Evolutionary conservation across 1,140 invertebrate species (phyloP).

Genomic region (Callitettix versicolor): DNA sequence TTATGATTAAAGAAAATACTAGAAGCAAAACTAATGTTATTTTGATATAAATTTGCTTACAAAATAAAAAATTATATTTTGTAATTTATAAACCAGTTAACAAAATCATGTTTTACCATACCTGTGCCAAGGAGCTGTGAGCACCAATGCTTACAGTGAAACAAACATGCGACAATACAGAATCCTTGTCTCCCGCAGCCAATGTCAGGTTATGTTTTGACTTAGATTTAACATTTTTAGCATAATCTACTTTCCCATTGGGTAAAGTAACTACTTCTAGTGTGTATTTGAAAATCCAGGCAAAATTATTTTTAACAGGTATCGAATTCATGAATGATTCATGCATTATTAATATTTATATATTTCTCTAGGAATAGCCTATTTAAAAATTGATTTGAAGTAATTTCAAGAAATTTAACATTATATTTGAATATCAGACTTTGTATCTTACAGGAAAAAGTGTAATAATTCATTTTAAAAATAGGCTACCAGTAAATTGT

Average conservation of each 20-base stretch:
- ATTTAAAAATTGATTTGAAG: no score
- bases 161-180: constrained; percentile 10
- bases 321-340: neutral
- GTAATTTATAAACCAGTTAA: neutral
- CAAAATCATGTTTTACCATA: constrained; percentile 1
- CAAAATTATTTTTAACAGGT: neutral
- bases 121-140: neutral
- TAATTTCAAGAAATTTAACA: no score
- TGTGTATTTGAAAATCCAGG: constrained; percentile 5
- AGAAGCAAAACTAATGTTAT: no score
- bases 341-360: neutral
- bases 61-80: neutral
- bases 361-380: no score
- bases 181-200: constrained; percentile 9
- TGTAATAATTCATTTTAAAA: no score
- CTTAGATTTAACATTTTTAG: neutral
- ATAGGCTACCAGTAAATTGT: no score
- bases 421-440: no score
- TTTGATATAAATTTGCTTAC: neutral
- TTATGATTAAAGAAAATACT: no score
- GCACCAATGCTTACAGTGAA: constrained; percentile 11
- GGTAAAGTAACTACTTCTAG: neutral
- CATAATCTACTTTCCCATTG: neutral
- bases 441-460: no score
- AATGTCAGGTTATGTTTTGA: constrained; percentile 8